Percentiles rank a stretch among this genome's conserved stretches.
Evolutionary conservation across 1,140 invertebrate genomes (phyloP).

Genomic region (Lutraria rhynchaena): DNA sequence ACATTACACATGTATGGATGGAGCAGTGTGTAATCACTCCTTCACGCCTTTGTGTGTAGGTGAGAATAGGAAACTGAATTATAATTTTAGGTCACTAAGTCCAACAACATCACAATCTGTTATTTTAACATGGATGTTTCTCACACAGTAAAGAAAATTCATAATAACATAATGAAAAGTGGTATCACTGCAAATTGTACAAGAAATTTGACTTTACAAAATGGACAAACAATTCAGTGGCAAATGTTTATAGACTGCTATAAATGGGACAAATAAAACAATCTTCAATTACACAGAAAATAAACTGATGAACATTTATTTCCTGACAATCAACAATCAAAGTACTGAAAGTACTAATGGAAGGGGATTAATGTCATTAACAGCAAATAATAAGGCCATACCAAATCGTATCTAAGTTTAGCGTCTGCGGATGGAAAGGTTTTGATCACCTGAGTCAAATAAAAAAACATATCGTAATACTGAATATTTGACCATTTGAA

Average conservation of each 20-base stretch:
- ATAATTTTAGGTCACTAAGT: slow-evolving; percentile 45
- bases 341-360: no score
- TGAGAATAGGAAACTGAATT: slow-evolving; percentile 50
- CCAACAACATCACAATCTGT: background rate
- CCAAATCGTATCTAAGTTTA: no score
- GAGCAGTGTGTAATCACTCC: no score
- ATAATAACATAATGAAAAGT: slow-evolving; percentile 50
- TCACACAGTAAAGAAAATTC: slow-evolving; percentile 56
- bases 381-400: no score
- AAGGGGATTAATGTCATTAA: no score
- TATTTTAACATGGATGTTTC: slow-evolving; percentile 62
- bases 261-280: slow-evolving; percentile 31
- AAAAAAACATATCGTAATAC: no score
- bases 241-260: slow-evolving; percentile 26
- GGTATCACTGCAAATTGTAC: background rate
- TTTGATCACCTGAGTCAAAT: no score
- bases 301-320: slow-evolving; percentile 25
- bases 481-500: no score
- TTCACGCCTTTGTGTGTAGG: slow-evolving; percentile 42
- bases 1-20: no score
- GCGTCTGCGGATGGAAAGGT: no score
- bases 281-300: slow-evolving; percentile 22
- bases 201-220: background rate
- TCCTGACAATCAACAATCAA: slow-evolving; percentile 12
- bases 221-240: slow-evolving; percentile 18